A percentile compares a stretch with the other conserved stretches of the same genome.
These are phyloP conservation scores for Coracias cyanogaster DNA, from an alignment of 2,797 vertebrate species.

Conservation along the genomic window DNA sequence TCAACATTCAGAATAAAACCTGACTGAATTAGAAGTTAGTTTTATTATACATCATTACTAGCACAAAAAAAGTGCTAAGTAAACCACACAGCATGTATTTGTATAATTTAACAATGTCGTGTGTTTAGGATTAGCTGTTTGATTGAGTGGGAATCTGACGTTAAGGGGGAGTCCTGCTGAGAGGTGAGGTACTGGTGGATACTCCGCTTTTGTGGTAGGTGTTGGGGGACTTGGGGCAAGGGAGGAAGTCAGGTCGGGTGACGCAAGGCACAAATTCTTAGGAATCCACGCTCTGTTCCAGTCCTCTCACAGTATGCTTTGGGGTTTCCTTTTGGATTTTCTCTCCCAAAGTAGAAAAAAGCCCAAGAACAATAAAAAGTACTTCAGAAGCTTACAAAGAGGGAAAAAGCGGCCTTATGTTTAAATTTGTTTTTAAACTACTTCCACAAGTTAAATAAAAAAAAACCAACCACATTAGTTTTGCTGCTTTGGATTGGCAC, in stretches of 20 bases:
- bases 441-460: not conserved
- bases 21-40: not conserved
- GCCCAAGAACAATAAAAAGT: not conserved
- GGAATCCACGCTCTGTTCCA: no score
- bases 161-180: not conserved
- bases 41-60: not conserved
- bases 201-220: not conserved
- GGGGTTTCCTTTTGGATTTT: not conserved
- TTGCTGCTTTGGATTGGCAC: not conserved
- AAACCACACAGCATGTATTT: rapidly evolving
- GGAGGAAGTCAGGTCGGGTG: not conserved
- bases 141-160: not conserved
- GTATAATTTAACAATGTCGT: not conserved
- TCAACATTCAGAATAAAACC: constrained; percentile 34
- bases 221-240: rapidly evolving
- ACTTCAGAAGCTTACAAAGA: not conserved
- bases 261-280: not conserved
- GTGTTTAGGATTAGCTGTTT: not conserved
- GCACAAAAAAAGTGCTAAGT: rapidly evolving
- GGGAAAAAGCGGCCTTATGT: not conserved
- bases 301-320: not conserved
- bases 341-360: not conserved
- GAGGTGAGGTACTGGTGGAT: not conserved
- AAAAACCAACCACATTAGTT: not conserved
- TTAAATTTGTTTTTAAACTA: not conserved